Evolutionary conservation across 2,888 invertebrate species (phyloP), one percentile per base, ranked within the genome.

Genomic region (Limenitis arthemis): DNA sequence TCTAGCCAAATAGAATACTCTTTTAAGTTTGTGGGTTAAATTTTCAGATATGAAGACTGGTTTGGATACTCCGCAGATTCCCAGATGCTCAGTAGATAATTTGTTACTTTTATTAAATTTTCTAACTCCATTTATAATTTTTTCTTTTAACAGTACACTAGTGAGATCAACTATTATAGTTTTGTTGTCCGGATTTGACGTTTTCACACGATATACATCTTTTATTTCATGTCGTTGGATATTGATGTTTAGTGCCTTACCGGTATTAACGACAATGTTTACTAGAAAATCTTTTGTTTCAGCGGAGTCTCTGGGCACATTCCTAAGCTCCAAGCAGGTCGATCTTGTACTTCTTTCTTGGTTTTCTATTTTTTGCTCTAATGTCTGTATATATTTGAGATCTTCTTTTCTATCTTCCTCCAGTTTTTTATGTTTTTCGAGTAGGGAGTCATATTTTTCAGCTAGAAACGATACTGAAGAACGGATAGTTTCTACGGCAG

Each of bases 291-390:
- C 20, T 32, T 56, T 56, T 7, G 44, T 44, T 39, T 56, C 55
- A 1, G 36, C 5, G 1, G 42, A 41, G 1, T 7, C 2, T 5
- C 30, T 7, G 1, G 56, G 56, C n/a, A 56, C 34, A 38, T 53
- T 53, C 36, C 46, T 47, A n/a, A 56, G 42, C 31, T 56, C 56
- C 5, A 53, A 3, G 29, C 56, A 56, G 6, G 56, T 39, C 1
- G 53, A 42, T 38, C 53, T 50, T 6, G 39, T 11, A 12, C 8
- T 20, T n/a, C 48, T 11, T 29, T 53, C 51, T 0, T 31, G 34
- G 4, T 31, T 31, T 11, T 56, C 53, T 4, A 56, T 5, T 48
- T 37, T 44, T 1, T 51, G 46, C 20, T 53, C 56, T 4, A 56
- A 9, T 8, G 32, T 8, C 30, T 46, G 20, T 20, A 20, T 20